A percentile compares a stretch with the other conserved stretches of the same genome.
phyloP scores from a whole-genome alignment of 1,140 invertebrate genomes.

The Monomorium pharaonis region DNA sequence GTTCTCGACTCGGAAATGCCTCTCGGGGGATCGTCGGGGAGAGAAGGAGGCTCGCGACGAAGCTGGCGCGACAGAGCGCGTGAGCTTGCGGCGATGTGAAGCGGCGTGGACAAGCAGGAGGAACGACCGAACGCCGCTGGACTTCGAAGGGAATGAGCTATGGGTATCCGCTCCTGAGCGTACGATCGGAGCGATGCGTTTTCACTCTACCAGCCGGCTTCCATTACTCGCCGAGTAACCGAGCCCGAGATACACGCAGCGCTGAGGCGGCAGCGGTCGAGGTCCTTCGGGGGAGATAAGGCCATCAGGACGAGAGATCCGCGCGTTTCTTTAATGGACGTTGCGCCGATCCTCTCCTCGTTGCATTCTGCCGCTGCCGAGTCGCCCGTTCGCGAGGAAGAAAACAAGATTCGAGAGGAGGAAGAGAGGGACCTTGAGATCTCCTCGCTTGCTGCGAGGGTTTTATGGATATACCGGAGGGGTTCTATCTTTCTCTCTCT shows the following conservation, averaged over 20 bases:
- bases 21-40: conserved; percentile 24
- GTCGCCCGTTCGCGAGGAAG: conserved; percentile 3
- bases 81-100: conserved; percentile 15
- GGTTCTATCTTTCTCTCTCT: too few relatives aligned
- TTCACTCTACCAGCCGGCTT: neutral
- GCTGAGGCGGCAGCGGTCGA: neutral
- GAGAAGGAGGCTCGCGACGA: conserved; percentile 15
- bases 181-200: conserved; percentile 9
- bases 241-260: neutral
- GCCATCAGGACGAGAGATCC: conserved; percentile 10
- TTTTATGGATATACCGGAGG: conserved; percentile 55
- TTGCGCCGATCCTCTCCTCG: conserved; percentile 52
- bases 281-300: conserved; percentile 33
- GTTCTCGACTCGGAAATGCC: conserved; percentile 27
- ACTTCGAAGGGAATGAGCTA: neutral
- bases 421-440: conserved; percentile 56
- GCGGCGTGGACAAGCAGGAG: neutral
- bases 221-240: neutral
- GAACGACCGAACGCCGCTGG: neutral
- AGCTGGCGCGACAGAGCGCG: conserved; percentile 20
- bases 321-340: conserved; percentile 62
- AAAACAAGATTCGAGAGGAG: conserved; percentile 51
- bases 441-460: neutral
- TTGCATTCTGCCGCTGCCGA: conserved; percentile 60
- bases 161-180: conserved; percentile 13